Percentiles rank a stretch among this genome's conserved stretches.
phyloP scores from a whole-genome alignment of 2,888 invertebrate species.

The Metacarcinus magister region DNA sequence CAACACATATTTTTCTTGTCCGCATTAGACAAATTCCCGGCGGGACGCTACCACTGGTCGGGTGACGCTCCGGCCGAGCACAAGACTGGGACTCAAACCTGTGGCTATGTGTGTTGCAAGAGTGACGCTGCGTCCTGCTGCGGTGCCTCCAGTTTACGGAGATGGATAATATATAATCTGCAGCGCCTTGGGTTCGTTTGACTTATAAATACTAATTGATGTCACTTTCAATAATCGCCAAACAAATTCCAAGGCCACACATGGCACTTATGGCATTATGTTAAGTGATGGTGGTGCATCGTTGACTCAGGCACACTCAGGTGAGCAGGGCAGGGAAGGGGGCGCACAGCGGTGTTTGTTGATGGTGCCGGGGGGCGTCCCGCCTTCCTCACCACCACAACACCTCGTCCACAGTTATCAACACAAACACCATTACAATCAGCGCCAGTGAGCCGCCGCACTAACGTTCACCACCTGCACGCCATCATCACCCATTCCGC shows the following conservation, averaged over 20 bases:
- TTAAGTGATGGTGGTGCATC: not conserved
- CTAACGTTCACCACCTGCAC: conserved; percentile 26
- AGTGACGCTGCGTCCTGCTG: not conserved
- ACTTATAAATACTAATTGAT: not conserved
- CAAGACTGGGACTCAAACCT: not conserved
- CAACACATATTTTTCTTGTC: conserved; percentile 76
- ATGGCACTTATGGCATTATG: not conserved
- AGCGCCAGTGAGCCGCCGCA: not conserved
- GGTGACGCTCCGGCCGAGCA: conserved; percentile 20
- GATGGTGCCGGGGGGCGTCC: conserved; percentile 49
- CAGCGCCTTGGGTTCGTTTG: not conserved
- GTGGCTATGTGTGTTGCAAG: not conserved
- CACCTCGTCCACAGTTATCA: conserved; percentile 51
- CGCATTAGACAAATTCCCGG: conserved; percentile 69
- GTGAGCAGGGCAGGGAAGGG: not conserved
- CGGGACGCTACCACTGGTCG: not conserved
- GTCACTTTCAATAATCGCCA: not conserved
- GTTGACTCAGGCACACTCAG: conserved; percentile 22
- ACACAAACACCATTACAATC: conserved; percentile 53
- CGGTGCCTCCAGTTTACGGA: not conserved
- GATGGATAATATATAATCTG: not conserved
- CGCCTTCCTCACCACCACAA: conserved; percentile 9
- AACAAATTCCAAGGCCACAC: not conserved
- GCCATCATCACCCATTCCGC: not conserved
- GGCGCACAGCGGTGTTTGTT: conserved; percentile 20